Evolutionary conservation across 2,888 invertebrate species (phyloP).

Genomic region (Tetrapedia diversipes): DNA sequence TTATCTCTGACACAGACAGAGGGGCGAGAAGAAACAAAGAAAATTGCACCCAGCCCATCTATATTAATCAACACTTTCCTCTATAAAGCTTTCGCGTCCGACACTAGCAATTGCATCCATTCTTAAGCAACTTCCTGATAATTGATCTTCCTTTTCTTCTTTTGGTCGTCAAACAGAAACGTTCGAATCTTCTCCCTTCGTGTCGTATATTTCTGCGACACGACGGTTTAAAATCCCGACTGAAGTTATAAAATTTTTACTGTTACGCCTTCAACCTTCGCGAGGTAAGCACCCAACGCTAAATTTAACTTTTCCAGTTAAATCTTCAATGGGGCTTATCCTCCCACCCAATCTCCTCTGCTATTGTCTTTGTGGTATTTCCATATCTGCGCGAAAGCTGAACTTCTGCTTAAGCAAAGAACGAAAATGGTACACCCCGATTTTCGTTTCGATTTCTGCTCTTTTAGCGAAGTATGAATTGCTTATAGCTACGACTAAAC

Average conservation of each 20-base stretch:
- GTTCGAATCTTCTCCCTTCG: no score
- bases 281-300: background rate
- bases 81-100: background rate
- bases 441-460: background rate
- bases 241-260: background rate
- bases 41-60: slow-evolving; percentile 10
- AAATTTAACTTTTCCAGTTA: background rate
- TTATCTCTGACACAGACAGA: slow-evolving; percentile 2
- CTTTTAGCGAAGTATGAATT: no score
- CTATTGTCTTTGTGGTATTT: background rate
- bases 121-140: background rate
- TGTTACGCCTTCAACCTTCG: background rate
- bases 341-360: background rate
- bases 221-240: background rate
- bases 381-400: background rate
- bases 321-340: background rate
- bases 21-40: background rate
- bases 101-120: background rate
- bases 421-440: background rate
- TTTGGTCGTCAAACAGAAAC: background rate
- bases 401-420: background rate
- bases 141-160: background rate
- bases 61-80: slow-evolving; percentile 1
- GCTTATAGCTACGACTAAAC: no score
- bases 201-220: no score